A percentile compares a stretch with the other conserved stretches of the same genome.
phyloP scores from a whole-genome alignment of 2,888 invertebrate genomes.

The Perdita meconis region DNA sequence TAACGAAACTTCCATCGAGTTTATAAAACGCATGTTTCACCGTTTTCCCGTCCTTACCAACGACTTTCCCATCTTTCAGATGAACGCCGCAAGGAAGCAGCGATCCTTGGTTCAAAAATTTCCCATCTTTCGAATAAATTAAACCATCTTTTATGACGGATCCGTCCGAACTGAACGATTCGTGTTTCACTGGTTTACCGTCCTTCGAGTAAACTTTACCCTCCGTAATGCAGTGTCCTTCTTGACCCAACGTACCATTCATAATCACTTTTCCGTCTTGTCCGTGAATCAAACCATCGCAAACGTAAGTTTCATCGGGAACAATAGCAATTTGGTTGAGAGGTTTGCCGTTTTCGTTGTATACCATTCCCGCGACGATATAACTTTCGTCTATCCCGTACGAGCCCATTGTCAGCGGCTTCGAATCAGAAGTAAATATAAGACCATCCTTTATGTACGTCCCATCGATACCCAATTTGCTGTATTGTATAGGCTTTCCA shows the following conservation, averaged over 20 bases:
- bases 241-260: conserved; percentile 78
- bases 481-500: conserved; percentile 77
- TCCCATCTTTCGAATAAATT: conserved; percentile 79
- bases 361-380: conserved; percentile 81
- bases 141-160: conserved; percentile 79
- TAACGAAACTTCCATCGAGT: conserved; percentile 80
- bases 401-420: conserved; percentile 79
- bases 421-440: conserved; percentile 75
- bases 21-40: conserved; percentile 81
- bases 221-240: conserved; percentile 77
- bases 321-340: conserved; percentile 76
- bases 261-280: conserved; percentile 76
- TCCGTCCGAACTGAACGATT: conserved; percentile 80
- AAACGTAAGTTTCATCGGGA: conserved; percentile 79
- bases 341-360: conserved; percentile 79
- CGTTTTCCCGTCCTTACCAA: conserved; percentile 79
- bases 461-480: conserved; percentile 76
- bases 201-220: conserved; percentile 80
- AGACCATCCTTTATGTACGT: conserved; percentile 80
- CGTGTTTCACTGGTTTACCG: conserved; percentile 79
- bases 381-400: conserved; percentile 79
- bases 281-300: conserved; percentile 79
- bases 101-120: conserved; percentile 79
- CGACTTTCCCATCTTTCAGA: conserved; percentile 80
- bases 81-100: conserved; percentile 79